Evolutionary conservation across 2,797 vertebrate genomes (phyloP).

Genomic region (Hyperoplus immaculatus): DNA sequence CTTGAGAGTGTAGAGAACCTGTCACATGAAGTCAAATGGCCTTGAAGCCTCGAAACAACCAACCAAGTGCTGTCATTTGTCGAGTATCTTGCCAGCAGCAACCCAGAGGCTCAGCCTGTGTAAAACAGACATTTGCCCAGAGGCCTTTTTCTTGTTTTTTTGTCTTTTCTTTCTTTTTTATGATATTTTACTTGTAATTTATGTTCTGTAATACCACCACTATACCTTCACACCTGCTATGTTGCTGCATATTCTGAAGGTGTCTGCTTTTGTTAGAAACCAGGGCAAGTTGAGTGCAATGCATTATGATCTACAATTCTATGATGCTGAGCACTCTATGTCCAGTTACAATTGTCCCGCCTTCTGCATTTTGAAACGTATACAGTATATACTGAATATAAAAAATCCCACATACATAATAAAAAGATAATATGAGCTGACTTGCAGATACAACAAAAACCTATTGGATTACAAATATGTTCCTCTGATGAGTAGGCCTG

Average conservation of each 20-base stretch:
- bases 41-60: slow-evolving; percentile 78
- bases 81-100: slow-evolving; percentile 85
- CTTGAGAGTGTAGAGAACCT: slow-evolving; percentile 48
- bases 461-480: slow-evolving; percentile 17
- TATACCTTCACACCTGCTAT: slow-evolving; percentile 64
- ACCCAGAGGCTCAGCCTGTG: slow-evolving; percentile 86
- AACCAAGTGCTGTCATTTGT: slow-evolving; percentile 86
- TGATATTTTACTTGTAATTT: slow-evolving; percentile 67
- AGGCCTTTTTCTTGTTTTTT: slow-evolving; percentile 78
- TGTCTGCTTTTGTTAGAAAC: slow-evolving; percentile 56
- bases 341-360: slow-evolving; percentile 36
- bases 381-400: neutral
- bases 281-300: slow-evolving; percentile 52
- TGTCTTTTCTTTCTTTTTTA: slow-evolving; percentile 65
- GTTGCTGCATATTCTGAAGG: slow-evolving; percentile 61
- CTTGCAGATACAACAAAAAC: slow-evolving; percentile 21
- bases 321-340: slow-evolving; percentile 30
- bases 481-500: slow-evolving; percentile 14
- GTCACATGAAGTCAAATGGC: slow-evolving; percentile 80
- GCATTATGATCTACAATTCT: slow-evolving; percentile 60
- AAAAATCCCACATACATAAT: slow-evolving; percentile 14
- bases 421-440: slow-evolving; percentile 12
- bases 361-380: slow-evolving; percentile 33
- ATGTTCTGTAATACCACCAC: slow-evolving; percentile 71
- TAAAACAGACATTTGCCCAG: slow-evolving; percentile 88